These are phyloP conservation scores for Desmodus rotundus DNA, from an alignment of 2,113 vertebrate genomes.

Conservation along the genomic window DNA sequence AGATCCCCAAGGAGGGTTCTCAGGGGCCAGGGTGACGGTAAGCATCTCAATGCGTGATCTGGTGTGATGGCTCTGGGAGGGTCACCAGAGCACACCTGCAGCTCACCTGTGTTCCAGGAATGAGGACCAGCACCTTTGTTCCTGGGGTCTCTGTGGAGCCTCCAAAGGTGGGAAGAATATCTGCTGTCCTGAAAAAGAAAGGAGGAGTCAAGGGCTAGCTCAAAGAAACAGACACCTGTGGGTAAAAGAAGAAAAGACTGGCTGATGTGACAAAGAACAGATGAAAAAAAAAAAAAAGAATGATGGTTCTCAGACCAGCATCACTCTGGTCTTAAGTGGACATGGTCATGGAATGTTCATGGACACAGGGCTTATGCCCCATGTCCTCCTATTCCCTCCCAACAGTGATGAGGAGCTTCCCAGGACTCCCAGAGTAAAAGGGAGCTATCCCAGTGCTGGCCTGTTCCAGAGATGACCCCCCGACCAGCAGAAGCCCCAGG, in stretches of 20 bases:
- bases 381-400: background rate
- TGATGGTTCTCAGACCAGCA: background rate
- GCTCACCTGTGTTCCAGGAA: constrained; percentile 45
- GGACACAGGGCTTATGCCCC: background rate
- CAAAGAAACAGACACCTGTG: background rate
- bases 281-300: background rate
- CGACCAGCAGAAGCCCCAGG: background rate
- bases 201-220: background rate
- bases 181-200: constrained; percentile 1
- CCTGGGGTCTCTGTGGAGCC: accelerated
- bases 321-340: too few species aligned
- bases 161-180: background rate
- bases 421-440: background rate
- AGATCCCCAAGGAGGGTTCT: background rate
- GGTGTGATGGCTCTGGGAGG: accelerated
- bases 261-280: background rate
- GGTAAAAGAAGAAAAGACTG: background rate
- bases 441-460: background rate
- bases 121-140: background rate
- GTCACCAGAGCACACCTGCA: accelerated
- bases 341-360: accelerated
- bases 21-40: accelerated
- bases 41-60: accelerated
- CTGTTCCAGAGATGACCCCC: background rate
- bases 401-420: constrained; percentile 4